Base-by-base conservation (phyloP, 2,888 invertebrate genomes). In the Cryptops parisi region DNA sequence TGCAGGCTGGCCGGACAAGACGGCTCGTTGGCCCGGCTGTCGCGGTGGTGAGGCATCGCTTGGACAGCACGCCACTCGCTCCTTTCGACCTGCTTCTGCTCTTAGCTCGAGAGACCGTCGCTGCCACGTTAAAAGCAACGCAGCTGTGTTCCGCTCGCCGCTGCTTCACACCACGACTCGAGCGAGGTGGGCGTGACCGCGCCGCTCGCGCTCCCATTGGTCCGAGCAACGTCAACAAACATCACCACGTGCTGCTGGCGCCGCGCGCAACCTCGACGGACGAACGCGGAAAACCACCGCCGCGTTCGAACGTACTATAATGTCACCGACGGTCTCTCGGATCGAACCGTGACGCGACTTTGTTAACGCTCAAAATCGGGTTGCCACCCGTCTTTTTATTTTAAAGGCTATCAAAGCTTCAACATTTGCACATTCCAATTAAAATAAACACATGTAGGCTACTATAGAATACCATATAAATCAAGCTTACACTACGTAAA, bases 11-110 rank as follows among this genome's bases (percentile, higher is more conserved):
- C 33, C 4, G 6, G 4, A 9, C 9, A 15, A 21, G 15, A 15
- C 19, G 22, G 50, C 3, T 25, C 19, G 6, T 23, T 23, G 15
- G 23, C 22, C 6, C 50, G 39, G 21, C 24, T 23, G 17, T 51
- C 51, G n/a, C 51, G 41, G 22, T 51, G 39, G 50, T 50, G 12
- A n/a, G 50, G 50, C 50, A 50, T 50, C 21, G 1, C 17, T 45
- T n/a, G 4, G 19, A 19, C 3, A 3, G 41, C 17, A 17, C 21
- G 19, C 41, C 19, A 21, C 23, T 3, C 9, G 47, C 47, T 24
- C n/a, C n/a, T 33, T 33, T 3, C 45, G 19, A 21, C 23, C 23
- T 19, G 45, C n/a, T 9, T 45, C 5, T 23, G 45, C n/a, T 23
- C 4, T 17, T n/a, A 5, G 22, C 22, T n/a, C 45, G 45, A 19